These are phyloP conservation scores for Progne subis DNA, from an alignment of 2,113 vertebrate species.

Conservation along the genomic window DNA sequence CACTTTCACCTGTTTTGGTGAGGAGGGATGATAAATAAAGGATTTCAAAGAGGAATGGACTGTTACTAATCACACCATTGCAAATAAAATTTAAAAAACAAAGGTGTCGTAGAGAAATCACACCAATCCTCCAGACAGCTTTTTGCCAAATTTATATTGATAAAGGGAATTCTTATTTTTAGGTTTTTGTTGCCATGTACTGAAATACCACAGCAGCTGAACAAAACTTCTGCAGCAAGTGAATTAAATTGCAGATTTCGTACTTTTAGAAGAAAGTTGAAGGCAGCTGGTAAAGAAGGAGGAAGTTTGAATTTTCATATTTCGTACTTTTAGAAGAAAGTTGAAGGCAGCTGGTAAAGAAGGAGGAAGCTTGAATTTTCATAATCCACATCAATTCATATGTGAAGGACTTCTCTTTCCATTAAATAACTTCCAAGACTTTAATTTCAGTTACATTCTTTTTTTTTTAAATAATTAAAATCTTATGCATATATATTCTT, in stretches of 20 bases:
- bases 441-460: neutral
- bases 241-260: neutral
- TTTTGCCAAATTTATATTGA: neutral
- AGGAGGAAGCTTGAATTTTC: neutral
- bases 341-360: neutral
- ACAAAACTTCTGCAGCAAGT: neutral
- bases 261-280: neutral
- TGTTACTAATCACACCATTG: neutral
- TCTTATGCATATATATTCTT: neutral
- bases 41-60: neutral
- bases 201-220: neutral
- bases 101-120: neutral
- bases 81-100: neutral
- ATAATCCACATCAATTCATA: neutral
- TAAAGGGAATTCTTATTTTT: neutral
- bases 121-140: neutral
- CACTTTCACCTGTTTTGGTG: neutral
- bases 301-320: neutral
- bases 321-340: neutral
- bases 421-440: neutral
- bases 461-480: neutral
- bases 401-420: neutral
- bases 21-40: neutral
- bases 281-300: neutral
- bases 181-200: neutral